Evolutionary conservation across 2,113 vertebrate species (phyloP).

Genomic region (Gallinago paraguaiae): DNA sequence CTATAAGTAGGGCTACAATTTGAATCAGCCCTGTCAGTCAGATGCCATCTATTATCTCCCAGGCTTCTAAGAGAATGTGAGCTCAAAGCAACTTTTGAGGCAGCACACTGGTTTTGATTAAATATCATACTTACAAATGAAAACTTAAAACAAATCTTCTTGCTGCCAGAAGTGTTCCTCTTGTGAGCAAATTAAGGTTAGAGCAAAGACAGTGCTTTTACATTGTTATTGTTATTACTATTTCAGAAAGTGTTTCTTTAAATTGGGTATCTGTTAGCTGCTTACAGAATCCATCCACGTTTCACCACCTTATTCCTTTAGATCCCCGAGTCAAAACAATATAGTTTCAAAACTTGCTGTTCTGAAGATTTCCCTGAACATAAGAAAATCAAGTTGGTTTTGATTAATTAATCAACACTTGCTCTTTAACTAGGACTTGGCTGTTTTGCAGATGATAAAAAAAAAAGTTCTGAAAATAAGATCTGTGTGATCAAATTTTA

Average conservation of each 20-base stretch:
- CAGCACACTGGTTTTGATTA: not conserved
- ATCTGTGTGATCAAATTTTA: not conserved
- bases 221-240: not conserved
- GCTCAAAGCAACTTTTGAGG: not conserved
- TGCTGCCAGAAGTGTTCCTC: not conserved
- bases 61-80: not conserved
- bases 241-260: not conserved
- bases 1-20: not conserved
- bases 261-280: not conserved
- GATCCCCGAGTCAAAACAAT: not conserved
- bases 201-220: not conserved
- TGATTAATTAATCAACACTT: slow-evolving; percentile 35
- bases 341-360: not conserved
- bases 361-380: slow-evolving; percentile 26
- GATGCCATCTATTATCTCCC: not conserved
- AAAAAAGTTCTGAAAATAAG: not conserved
- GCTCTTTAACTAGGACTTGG: not conserved
- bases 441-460: not conserved
- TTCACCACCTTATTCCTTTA: not conserved
- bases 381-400: slow-evolving; percentile 30
- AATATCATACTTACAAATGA: not conserved
- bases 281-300: not conserved
- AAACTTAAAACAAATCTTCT: not conserved
- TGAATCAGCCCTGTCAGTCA: not conserved
- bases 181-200: not conserved